phyloP scores from a whole-genome alignment of 2,797 vertebrate species.

The Crocodylus rhombifer region DNA sequence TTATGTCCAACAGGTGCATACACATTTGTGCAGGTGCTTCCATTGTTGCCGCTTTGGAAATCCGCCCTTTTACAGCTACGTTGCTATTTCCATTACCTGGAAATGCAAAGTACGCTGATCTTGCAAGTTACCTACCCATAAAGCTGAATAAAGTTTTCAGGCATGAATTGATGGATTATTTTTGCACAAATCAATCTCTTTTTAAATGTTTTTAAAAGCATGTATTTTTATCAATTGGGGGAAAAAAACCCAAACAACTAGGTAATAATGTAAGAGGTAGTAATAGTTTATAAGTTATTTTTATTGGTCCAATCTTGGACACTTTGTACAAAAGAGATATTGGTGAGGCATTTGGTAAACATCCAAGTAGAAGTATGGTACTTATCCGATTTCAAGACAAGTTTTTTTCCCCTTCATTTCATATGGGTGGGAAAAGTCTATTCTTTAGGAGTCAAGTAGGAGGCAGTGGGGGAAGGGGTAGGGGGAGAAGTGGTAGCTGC shows the following conservation, averaged over 20 bases:
- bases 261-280: neutral
- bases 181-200: neutral
- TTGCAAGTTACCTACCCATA: neutral
- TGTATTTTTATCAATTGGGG: neutral
- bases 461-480: no score
- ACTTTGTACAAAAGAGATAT: neutral
- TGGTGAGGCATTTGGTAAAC: neutral
- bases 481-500: no score
- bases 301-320: neutral
- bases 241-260: neutral
- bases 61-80: neutral
- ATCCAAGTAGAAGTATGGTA: no score
- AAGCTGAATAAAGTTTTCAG: neutral
- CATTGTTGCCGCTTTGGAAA: neutral
- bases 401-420: no score
- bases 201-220: neutral
- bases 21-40: conserved; percentile 35
- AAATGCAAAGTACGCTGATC: neutral
- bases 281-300: neutral
- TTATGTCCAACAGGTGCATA: neutral
- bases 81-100: neutral
- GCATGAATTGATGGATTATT: neutral
- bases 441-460: no score
- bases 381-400: no score
- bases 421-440: no score